A percentile compares a stretch with the other conserved stretches of the same genome.
Conservation (phyloP, 2,113 vertebrate genomes). For the Clarias macrocephalus region DNA sequence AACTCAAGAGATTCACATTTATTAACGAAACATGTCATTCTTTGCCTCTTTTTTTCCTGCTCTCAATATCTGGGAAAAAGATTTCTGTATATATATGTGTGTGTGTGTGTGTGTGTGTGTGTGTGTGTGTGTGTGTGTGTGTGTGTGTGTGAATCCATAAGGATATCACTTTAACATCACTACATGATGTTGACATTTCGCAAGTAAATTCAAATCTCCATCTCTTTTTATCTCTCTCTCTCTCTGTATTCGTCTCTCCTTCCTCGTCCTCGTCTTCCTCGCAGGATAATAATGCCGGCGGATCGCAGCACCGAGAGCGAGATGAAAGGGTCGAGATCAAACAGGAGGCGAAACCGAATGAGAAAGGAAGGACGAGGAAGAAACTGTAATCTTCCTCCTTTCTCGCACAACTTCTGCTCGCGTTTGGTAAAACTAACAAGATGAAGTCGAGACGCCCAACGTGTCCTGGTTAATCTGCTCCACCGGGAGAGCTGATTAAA, state of each 20-base stretch:
- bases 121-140: constrained; percentile 36
- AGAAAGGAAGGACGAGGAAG: constrained; percentile 1
- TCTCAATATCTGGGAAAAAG: not conserved
- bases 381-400: not conserved
- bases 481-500: not conserved
- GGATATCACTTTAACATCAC: constrained; percentile 23
- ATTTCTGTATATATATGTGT: not conserved
- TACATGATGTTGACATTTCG: constrained; percentile 41
- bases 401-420: not conserved
- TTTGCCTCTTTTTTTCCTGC: not conserved
- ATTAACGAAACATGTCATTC: not conserved
- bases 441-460: not conserved
- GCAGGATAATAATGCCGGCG: constrained; percentile 18
- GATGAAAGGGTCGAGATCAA: constrained; percentile 45
- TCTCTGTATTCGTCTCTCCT: not conserved
- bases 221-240: not conserved
- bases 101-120: constrained; percentile 33
- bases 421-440: not conserved
- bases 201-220: constrained; percentile 4
- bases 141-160: not conserved
- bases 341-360: not conserved
- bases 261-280: not conserved
- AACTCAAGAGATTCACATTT: not conserved
- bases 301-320: constrained; percentile 18
- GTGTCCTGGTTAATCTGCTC: not conserved